Conservation (phyloP, 2,797 vertebrate species). For the Morelia viridis region DNA sequence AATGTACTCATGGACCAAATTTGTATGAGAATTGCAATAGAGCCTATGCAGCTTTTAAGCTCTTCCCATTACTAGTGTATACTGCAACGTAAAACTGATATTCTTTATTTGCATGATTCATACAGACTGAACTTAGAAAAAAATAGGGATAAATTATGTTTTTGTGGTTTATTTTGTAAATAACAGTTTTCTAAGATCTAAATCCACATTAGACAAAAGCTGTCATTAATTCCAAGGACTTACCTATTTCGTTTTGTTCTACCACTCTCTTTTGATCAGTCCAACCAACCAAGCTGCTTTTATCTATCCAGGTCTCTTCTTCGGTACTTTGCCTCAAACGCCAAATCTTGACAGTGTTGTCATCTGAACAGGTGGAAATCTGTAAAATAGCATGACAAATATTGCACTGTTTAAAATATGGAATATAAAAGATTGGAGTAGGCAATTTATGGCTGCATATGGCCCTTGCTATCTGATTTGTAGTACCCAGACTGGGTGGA, state of each 20-base stretch:
- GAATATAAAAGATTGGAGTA: not conserved
- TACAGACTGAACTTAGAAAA: not conserved
- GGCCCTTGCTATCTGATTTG: not conserved
- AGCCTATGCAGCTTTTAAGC: not conserved
- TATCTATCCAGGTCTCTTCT: constrained; percentile 67
- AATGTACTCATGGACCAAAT: not conserved
- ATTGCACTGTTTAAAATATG: not conserved
- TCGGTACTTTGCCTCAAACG: constrained; percentile 75
- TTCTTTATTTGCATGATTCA: not conserved
- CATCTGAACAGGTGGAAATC: constrained; percentile 97
- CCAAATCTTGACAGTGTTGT: constrained; percentile 94
- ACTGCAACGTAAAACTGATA: not conserved
- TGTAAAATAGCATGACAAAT: constrained; percentile 55
- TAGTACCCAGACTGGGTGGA: not conserved
- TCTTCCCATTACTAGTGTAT: not conserved
- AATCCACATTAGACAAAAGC: not conserved
- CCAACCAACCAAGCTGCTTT: constrained; percentile 82
- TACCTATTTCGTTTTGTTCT: constrained; percentile 56
- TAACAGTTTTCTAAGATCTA: constrained; percentile 26
- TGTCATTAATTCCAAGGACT: not conserved
- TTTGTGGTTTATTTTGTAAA: not conserved
- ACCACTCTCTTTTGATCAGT: constrained; percentile 74
- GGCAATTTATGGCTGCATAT: not conserved
- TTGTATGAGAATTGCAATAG: not conserved
- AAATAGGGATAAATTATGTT: not conserved